phyloP scores from a whole-genome alignment of 2,888 invertebrate species.

The Criorhina ranunculi region DNA sequence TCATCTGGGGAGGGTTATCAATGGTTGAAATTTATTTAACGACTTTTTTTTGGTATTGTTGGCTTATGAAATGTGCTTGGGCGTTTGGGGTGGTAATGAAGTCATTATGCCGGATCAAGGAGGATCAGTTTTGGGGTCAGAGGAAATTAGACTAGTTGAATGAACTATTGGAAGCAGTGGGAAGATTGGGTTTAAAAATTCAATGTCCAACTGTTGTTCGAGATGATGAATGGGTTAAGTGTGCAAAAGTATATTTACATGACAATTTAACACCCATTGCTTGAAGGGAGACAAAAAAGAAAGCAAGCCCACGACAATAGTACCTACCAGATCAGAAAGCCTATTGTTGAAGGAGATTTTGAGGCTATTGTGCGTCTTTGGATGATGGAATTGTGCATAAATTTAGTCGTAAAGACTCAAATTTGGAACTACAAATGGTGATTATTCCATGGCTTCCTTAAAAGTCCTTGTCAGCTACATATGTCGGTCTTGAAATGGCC shows the following conservation, averaged over 20 bases:
- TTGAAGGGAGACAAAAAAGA: neutral
- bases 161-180: conserved; percentile 9
- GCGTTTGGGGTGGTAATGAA: conserved; percentile 36
- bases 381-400: no score
- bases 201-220: conserved; percentile 15
- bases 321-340: neutral
- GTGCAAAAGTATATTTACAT: conserved; percentile 4
- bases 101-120: conserved; percentile 11
- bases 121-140: conserved; percentile 3
- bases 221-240: neutral
- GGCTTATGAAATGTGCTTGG: neutral
- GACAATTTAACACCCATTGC: conserved; percentile 13
- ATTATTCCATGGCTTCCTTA: no score
- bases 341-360: neutral
- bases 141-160: neutral
- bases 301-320: neutral
- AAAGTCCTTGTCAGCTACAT: no score
- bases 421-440: no score
- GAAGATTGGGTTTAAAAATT: conserved; percentile 8
- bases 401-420: no score
- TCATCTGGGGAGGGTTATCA: conserved; percentile 3
- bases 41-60: conserved; percentile 21
- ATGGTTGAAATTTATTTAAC: conserved; percentile 8
- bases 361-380: neutral
- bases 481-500: no score